Evolutionary conservation across 2,888 invertebrate species (phyloP), one percentile per base, ranked within the genome.

Genomic region (Theodoxus fluviatilis): DNA sequence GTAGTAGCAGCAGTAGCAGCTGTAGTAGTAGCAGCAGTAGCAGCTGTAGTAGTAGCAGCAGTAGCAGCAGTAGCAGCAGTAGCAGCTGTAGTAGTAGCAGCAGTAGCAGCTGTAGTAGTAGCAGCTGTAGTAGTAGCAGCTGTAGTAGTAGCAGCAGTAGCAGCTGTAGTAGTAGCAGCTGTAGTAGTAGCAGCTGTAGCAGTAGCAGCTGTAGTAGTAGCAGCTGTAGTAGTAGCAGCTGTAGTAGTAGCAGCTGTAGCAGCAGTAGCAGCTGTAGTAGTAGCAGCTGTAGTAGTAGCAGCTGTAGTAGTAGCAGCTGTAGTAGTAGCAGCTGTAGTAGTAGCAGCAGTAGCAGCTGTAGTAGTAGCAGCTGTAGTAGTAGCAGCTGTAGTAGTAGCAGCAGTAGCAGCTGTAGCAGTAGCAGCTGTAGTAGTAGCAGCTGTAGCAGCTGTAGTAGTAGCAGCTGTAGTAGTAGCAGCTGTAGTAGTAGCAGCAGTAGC

Each of bases 321-420:
- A 65, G 61, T 33, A 68, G 68, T 68, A 68, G 37, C 12, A 68
- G 68, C 65, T 67, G 68, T 63, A 68, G 68, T 68, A 68, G 68
- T 63, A 68, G 68, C 65, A 68, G 68, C 37, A 68, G 64, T 68
- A 68, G 68, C 37, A 68, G 68, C 65, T 67, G 68, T 63, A 68
- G 63, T 68, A 66, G 64, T 63, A 68, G 68, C 33, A 68, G 68
- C 33, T 67, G 68, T 64, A 68, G 68, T 63, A 68, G 68, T 68
- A 65, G 59, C 37, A 68, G 63, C 37, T 67, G 63, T 37, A 67
- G 68, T 66, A 68, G 68, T 63, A 68, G n/a, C n/a, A n/a, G n/a
- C n/a, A n/a, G n/a, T n/a, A n/a, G n/a, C n/a, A n/a, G n/a, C n/a
- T n/a, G n/a, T n/a, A n/a, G n/a, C n/a, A n/a, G n/a, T n/a, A n/a